Conservation (phyloP, 2,797 vertebrate species). For the Lycodopsis pacificus region DNA sequence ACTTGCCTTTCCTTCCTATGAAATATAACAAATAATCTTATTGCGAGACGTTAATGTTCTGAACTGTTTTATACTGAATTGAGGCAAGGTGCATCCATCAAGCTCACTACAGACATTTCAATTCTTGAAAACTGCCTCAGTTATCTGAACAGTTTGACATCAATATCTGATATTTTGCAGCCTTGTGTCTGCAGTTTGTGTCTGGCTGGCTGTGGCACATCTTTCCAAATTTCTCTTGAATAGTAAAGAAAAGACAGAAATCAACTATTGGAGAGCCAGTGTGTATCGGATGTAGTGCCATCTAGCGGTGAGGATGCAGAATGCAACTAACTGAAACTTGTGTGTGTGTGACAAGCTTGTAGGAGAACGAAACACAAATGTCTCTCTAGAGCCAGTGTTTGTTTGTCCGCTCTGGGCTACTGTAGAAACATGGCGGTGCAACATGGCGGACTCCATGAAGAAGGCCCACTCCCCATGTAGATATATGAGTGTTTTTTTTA, state of each 20-base stretch:
- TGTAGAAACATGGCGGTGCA: neutral
- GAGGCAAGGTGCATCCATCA: neutral
- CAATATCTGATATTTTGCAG: neutral
- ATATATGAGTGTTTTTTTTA: too few species aligned
- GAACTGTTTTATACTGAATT: neutral
- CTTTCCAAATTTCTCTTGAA: too few species aligned
- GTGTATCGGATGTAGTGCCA: neutral
- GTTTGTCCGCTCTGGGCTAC: neutral
- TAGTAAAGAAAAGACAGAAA: too few species aligned
- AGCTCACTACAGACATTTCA: neutral
- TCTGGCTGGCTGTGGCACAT: neutral
- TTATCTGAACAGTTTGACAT: neutral
- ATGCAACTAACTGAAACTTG: neutral
- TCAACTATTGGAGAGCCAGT: neutral
- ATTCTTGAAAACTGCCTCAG: neutral
- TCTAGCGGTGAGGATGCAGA: neutral
- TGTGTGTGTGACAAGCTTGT: neutral
- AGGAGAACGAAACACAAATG: neutral
- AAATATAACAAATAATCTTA: neutral
- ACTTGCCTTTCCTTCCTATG: neutral
- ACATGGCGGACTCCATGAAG: neutral
- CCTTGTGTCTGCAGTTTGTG: neutral
- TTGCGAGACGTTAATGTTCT: too few species aligned
- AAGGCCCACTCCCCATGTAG: too few species aligned
- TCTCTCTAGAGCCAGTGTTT: neutral